Evolutionary conservation across 2,888 invertebrate genomes (phyloP).

Genomic region (Chloromyia formosa): DNA sequence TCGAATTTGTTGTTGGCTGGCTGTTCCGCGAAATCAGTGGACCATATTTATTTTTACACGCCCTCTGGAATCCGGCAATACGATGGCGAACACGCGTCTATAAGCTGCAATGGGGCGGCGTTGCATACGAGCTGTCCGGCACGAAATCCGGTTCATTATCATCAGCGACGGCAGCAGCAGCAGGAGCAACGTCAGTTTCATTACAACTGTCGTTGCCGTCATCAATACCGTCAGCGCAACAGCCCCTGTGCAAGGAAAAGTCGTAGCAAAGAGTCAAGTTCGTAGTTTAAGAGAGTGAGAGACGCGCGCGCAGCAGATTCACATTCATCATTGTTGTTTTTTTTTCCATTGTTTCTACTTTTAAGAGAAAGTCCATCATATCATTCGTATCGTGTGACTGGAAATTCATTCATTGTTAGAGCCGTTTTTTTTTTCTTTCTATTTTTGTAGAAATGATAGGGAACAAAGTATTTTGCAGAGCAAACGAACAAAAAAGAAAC

Average conservation of each 20-base stretch:
- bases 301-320: no score
- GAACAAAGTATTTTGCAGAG: no score
- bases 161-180: slow-evolving; percentile 52
- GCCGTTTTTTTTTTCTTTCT: no score
- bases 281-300: not conserved
- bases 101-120: slow-evolving; percentile 93
- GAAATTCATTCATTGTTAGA: no score
- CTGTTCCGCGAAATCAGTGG: slow-evolving; percentile 90
- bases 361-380: no score
- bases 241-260: not conserved
- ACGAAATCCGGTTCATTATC: slow-evolving; percentile 60
- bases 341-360: no score
- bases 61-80: slow-evolving; percentile 87
- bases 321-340: no score
- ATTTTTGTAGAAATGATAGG: no score
- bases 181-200: not conserved
- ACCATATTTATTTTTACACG: slow-evolving; percentile 86
- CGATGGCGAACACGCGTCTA: slow-evolving; percentile 93
- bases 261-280: slow-evolving; percentile 15
- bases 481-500: no score
- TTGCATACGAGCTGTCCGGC: slow-evolving; percentile 84
- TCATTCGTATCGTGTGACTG: no score
- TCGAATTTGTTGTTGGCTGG: slow-evolving; percentile 95
- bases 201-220: not conserved
- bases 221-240: not conserved